These are phyloP conservation scores for Drosophila rhopaloa DNA, from an alignment of 1,140 invertebrate species.

Conservation along the genomic window DNA sequence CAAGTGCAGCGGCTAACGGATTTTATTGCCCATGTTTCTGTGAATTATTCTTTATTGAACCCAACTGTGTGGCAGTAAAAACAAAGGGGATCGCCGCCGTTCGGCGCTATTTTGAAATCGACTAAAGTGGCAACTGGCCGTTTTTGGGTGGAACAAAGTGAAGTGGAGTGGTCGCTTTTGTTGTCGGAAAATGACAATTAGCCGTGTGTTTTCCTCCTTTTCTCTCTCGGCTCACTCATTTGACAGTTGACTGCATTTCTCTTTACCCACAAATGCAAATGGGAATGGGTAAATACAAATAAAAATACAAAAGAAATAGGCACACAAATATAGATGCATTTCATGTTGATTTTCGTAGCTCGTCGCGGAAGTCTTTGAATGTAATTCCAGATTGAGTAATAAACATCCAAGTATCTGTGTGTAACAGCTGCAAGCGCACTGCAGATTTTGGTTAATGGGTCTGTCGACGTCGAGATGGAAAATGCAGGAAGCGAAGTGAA, in stretches of 20 bases:
- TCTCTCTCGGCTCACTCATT: constrained; percentile 35
- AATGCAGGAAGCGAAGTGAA: constrained; percentile 69
- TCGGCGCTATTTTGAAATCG: constrained; percentile 32
- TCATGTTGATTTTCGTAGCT: constrained; percentile 47
- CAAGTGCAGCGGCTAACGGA: constrained; percentile 55
- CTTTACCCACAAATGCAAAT: constrained; percentile 30
- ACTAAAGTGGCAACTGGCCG: constrained; percentile 32
- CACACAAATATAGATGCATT: constrained; percentile 42
- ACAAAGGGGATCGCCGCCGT: constrained; percentile 3
- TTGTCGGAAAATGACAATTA: constrained; percentile 83
- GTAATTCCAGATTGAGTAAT: constrained; percentile 76
- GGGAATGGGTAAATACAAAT: constrained; percentile 12
- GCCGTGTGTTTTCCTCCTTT: constrained; percentile 45
- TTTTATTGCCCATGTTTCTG: constrained; percentile 34
- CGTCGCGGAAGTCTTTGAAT: constrained; percentile 72
- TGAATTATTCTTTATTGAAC: constrained; percentile 66
- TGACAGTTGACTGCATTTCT: constrained; percentile 73
- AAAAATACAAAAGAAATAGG: constrained; percentile 24
- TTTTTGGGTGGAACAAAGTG: constrained; percentile 42
- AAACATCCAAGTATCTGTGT: constrained; percentile 64
- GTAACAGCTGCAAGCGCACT: constrained; percentile 61
- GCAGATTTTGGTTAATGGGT: constrained; percentile 75
- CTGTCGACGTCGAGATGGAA: constrained; percentile 51
- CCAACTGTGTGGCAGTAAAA: constrained; percentile 39
- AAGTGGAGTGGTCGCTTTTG: constrained; percentile 57